These are phyloP conservation scores for Channa argus DNA, from an alignment of 2,113 vertebrate genomes.

Conservation along the genomic window DNA sequence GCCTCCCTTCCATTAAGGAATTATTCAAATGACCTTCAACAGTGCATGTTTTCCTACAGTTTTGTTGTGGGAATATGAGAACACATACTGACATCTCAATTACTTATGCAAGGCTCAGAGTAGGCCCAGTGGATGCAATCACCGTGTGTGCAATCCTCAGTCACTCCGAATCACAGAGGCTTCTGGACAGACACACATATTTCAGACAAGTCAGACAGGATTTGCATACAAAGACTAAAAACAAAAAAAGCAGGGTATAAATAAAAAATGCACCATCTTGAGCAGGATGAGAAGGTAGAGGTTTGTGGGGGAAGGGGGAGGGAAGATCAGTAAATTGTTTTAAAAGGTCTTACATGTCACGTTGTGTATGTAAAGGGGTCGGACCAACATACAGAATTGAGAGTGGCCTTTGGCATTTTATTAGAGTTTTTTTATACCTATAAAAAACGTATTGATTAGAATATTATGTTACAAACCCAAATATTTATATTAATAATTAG, in stretches of 20 bases:
- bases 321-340: conserved; percentile 61
- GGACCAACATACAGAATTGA: conserved; percentile 27
- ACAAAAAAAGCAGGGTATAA: conserved; percentile 62
- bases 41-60: conserved; percentile 82
- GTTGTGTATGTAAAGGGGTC: conserved; percentile 45
- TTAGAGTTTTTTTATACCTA: background rate
- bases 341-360: conserved; percentile 66
- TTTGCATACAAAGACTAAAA: conserved; percentile 84
- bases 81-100: conserved; percentile 85
- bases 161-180: conserved; percentile 82
- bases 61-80: conserved; percentile 84
- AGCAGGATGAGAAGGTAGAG: conserved; percentile 47
- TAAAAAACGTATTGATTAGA: background rate
- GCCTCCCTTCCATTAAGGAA: conserved; percentile 83
- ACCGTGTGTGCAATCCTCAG: conserved; percentile 81
- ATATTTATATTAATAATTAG: background rate
- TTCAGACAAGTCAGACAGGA: conserved; percentile 82
- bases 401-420: conserved; percentile 38
- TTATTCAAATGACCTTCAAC: conserved; percentile 86
- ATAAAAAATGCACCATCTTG: conserved; percentile 77
- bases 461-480: too few relatives aligned
- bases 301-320: conserved; percentile 19
- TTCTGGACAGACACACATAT: conserved; percentile 82
- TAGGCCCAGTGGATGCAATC: conserved; percentile 84
- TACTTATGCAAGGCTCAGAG: conserved; percentile 84